Evolutionary conservation across 2,888 invertebrate genomes (phyloP).

Genomic region (Polyommatus iphigenia): DNA sequence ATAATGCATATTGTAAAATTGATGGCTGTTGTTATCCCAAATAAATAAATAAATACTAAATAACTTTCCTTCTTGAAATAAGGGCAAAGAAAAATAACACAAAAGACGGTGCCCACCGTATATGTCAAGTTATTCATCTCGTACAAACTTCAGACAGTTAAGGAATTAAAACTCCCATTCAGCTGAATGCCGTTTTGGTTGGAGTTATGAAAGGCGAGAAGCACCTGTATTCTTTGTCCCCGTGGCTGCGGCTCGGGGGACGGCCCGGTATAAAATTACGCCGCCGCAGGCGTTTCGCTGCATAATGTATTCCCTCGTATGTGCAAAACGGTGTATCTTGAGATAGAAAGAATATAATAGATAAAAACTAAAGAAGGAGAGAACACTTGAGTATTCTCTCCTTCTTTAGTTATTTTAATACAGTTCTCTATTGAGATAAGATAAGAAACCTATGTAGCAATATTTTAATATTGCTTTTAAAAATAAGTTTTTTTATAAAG

Average conservation of each 20-base stretch:
- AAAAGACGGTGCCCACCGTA: not conserved
- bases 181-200: slow-evolving; percentile 16
- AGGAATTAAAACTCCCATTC: slow-evolving; percentile 10
- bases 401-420: not conserved
- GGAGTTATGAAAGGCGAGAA: not conserved
- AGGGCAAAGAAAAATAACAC: not conserved
- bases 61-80: too few species aligned
- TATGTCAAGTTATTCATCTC: slow-evolving; percentile 8
- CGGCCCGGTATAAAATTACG: slow-evolving; percentile 42
- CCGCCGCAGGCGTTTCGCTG: slow-evolving; percentile 35
- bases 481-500: not conserved
- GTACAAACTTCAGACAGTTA: slow-evolving; percentile 5
- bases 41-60: too few species aligned
- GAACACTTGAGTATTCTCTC: not conserved
- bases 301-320: slow-evolving; percentile 37
- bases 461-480: too few species aligned
- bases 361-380: too few species aligned
- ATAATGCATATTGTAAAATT: too few species aligned
- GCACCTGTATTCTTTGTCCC: slow-evolving; percentile 55
- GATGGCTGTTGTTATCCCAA: too few species aligned
- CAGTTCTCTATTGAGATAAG: not conserved
- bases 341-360: too few species aligned
- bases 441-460: not conserved
- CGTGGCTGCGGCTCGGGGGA: slow-evolving; percentile 43
- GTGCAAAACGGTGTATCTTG: slow-evolving; percentile 18